phyloP scores from a whole-genome alignment of 1,140 invertebrate genomes.

The Drosophila repletoides region DNA sequence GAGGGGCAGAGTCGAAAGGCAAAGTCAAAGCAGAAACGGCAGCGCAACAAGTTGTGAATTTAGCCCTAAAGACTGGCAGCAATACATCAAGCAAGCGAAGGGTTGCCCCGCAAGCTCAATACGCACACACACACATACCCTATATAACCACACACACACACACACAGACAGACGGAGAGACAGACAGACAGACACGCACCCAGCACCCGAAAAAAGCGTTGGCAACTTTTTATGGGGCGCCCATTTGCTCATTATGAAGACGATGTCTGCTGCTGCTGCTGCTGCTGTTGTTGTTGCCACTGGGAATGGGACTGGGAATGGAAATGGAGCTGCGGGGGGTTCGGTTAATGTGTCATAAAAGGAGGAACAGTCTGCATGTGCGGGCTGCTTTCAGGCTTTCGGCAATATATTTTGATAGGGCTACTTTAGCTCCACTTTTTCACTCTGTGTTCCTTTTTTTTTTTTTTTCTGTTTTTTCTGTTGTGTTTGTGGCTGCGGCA shows the following conservation, averaged over 20 bases:
- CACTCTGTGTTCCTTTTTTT: conserved; percentile 33
- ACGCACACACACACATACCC: conserved; percentile 9
- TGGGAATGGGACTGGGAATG: not conserved
- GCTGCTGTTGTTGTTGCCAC: not conserved
- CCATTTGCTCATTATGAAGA: conserved; percentile 51
- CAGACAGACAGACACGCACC: conserved; percentile 33
- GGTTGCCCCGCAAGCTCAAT: conserved; percentile 62
- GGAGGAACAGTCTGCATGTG: conserved; percentile 34
- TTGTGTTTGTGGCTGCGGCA: conserved; percentile 21
- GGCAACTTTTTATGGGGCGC: conserved; percentile 50
- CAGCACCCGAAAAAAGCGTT: conserved; percentile 30
- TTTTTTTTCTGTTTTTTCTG: not conserved
- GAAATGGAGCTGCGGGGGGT: not conserved
- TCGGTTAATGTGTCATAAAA: conserved; percentile 47
- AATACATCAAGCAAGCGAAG: conserved; percentile 51
- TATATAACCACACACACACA: conserved; percentile 4
- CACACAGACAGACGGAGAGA: not conserved
- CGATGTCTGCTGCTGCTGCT: conserved; percentile 16
- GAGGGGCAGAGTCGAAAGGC: not conserved
- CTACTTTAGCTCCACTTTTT: conserved; percentile 13
- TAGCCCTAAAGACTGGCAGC: conserved; percentile 10
- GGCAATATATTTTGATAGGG: conserved; percentile 39
- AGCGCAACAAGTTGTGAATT: conserved; percentile 44
- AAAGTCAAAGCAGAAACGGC: not conserved
- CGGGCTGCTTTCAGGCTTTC: no score